These are phyloP conservation scores for Drosophila cognata DNA, from an alignment of 2,888 invertebrate genomes.

Conservation along the genomic window DNA sequence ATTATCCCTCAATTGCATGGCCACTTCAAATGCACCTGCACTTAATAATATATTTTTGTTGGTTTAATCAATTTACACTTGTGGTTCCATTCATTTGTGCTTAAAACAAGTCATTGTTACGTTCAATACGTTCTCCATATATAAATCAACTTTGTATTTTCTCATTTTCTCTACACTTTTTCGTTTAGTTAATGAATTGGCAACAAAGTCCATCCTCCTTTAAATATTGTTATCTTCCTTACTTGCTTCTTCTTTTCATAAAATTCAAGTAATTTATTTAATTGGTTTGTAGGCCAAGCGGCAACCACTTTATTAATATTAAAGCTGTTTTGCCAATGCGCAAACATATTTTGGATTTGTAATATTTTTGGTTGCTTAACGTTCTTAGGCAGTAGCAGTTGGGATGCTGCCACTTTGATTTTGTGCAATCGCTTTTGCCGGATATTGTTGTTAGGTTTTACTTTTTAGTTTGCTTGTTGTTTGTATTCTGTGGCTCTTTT, in stretches of 20 bases:
- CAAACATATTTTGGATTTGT: slow-evolving; percentile 34
- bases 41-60: background rate
- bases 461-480: slow-evolving; percentile 71
- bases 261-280: background rate
- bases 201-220: background rate
- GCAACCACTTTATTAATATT: slow-evolving; percentile 1
- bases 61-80: background rate
- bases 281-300: background rate
- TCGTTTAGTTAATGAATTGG: background rate
- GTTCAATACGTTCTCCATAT: background rate
- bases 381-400: slow-evolving; percentile 17
- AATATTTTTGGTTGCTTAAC: slow-evolving; percentile 45
- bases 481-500: slow-evolving; percentile 68
- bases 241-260: background rate
- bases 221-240: background rate
- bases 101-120: background rate
- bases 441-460: slow-evolving; percentile 78
- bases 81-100: background rate
- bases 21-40: slow-evolving; percentile 19
- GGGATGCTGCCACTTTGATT: slow-evolving; percentile 57
- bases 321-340: slow-evolving; percentile 8
- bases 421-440: slow-evolving; percentile 78
- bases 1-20: slow-evolving; percentile 34
- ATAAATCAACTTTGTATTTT: background rate
- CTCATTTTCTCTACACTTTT: too few species aligned